Conservation (phyloP, 1,140 invertebrate species). For the Delia radicum region DNA sequence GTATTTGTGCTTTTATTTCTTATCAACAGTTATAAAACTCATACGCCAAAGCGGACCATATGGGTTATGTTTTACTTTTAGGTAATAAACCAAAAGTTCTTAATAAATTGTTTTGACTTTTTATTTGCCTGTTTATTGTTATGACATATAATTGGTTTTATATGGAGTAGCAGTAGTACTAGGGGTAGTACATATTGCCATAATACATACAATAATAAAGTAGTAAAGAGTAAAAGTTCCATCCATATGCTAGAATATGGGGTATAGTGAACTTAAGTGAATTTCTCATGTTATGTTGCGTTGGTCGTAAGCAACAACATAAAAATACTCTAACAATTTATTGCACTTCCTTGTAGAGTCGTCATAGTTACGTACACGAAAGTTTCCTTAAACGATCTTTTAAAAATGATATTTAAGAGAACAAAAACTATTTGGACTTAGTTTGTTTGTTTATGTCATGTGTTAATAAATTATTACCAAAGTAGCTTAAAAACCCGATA, state of each 20-base stretch:
- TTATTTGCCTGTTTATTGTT: background rate
- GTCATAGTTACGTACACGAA: background rate
- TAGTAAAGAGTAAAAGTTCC: background rate
- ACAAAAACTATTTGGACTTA: background rate
- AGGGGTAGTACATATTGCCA: background rate
- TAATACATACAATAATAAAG: background rate
- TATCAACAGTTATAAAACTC: background rate
- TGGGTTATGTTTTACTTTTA: no score
- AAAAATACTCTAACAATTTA: background rate
- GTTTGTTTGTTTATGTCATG: background rate
- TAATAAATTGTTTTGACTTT: conserved; percentile 2
- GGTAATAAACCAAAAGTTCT: background rate
- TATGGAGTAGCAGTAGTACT: background rate
- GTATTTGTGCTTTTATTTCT: no score
- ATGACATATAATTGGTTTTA: background rate
- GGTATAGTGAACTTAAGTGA: background rate
- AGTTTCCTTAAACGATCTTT: background rate
- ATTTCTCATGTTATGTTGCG: background rate
- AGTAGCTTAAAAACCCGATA: background rate
- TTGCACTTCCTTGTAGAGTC: background rate
- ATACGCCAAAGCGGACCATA: background rate
- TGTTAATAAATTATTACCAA: background rate
- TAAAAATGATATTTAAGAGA: background rate
- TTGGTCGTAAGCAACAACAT: no score
- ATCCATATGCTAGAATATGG: no score